These are phyloP conservation scores for Melanotaenia duboulayi DNA, from an alignment of 2,113 vertebrate species.

Conservation along the genomic window DNA sequence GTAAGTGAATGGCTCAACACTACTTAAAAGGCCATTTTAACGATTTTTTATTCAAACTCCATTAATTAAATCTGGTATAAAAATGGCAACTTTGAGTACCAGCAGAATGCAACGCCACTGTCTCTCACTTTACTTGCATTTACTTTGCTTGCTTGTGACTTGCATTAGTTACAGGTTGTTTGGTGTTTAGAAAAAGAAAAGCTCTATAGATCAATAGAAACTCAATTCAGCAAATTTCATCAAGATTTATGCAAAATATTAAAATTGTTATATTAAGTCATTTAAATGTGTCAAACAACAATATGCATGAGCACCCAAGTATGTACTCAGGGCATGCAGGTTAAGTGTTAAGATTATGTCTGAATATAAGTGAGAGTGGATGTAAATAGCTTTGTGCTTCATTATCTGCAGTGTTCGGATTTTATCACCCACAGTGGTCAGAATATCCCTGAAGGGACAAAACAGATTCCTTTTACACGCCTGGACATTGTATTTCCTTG, in stretches of 20 bases:
- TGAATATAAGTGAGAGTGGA: constrained; percentile 46
- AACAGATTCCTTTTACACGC: constrained; percentile 42
- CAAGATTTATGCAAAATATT: not conserved
- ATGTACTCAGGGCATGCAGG: too few relatives aligned
- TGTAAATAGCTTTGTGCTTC: constrained; percentile 28
- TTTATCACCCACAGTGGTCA: constrained; percentile 60
- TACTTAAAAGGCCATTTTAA: constrained; percentile 50
- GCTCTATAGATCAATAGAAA: too few relatives aligned
- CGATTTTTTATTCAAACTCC: constrained; percentile 43
- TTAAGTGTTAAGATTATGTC: constrained; percentile 15
- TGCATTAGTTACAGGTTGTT: too few relatives aligned
- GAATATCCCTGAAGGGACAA: constrained; percentile 53
- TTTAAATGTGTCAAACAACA: constrained; percentile 5
- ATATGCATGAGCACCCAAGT: constrained; percentile 16
- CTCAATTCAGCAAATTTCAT: too few relatives aligned
- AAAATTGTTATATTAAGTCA: too few relatives aligned
- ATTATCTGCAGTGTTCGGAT: constrained; percentile 54
- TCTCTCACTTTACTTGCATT: too few relatives aligned
- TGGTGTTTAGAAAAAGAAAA: too few relatives aligned
- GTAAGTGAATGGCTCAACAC: constrained; percentile 37
- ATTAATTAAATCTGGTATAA: constrained; percentile 38
- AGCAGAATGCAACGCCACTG: not conserved
- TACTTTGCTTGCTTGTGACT: too few relatives aligned
- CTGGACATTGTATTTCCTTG: too few relatives aligned
- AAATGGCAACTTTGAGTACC: constrained; percentile 1